These are phyloP conservation scores for Calosoma granatense DNA, from an alignment of 1,140 invertebrate species.

Conservation along the genomic window DNA sequence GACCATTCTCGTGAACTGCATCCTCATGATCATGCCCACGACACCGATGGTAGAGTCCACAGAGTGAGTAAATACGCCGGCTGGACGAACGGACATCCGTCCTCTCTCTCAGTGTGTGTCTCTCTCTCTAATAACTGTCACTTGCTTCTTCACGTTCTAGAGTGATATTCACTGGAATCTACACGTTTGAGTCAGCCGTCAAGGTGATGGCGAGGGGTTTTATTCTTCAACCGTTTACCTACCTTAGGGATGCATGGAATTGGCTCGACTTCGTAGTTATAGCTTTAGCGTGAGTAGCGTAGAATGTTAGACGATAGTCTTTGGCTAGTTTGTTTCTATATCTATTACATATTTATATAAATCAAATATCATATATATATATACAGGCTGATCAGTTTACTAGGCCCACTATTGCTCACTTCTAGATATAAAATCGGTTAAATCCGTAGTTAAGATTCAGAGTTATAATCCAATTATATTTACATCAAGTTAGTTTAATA, in stretches of 20 bases:
- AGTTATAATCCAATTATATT: too few species aligned
- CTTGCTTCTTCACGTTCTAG: too few species aligned
- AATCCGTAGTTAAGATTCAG: too few species aligned
- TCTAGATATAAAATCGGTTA: too few species aligned
- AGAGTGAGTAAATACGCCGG: conserved; percentile 81
- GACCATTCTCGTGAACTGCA: conserved; percentile 95
- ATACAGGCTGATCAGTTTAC: too few species aligned
- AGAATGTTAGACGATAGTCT: conserved; percentile 13
- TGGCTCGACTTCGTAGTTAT: conserved; percentile 99
- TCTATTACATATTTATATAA: not conserved
- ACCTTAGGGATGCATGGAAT: conserved; percentile 99
- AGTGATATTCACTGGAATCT: conserved; percentile 99
- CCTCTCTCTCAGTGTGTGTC: too few species aligned
- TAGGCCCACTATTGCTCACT: too few species aligned
- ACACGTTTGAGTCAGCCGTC: conserved; percentile 97
- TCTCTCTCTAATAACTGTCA: too few species aligned
- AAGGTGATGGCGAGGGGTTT: conserved; percentile 99
- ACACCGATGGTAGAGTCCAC: conserved; percentile 88
- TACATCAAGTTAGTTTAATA: too few species aligned
- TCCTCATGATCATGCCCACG: conserved; percentile 95
- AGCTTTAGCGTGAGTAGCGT: conserved; percentile 93
- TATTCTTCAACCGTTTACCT: conserved; percentile 97
- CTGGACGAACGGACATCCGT: too few species aligned
- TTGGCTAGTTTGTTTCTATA: not conserved
- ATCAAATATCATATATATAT: too few species aligned